These are phyloP conservation scores for Zootermopsis nevadensis DNA, from an alignment of 2,888 invertebrate species.

Conservation along the genomic window DNA sequence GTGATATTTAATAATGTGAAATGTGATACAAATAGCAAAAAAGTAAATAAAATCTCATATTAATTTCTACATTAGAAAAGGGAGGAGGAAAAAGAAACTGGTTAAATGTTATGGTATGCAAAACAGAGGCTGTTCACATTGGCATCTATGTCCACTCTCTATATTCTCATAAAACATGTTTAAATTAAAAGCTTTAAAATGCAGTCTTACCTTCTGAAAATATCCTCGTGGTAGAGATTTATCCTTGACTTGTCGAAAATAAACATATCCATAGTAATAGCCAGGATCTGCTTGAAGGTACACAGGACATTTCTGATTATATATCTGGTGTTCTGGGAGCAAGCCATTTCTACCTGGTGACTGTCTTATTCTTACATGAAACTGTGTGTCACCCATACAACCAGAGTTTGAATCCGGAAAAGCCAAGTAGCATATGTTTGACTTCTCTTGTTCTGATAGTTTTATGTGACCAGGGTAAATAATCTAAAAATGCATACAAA, in stretches of 20 bases:
- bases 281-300: conserved; percentile 84
- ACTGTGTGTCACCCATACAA: conserved; percentile 98
- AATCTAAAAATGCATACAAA: conserved; percentile 10
- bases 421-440: conserved; percentile 96
- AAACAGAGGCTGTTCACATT: no score
- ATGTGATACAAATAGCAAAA: no score
- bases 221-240: conserved; percentile 92
- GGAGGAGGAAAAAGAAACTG: no score
- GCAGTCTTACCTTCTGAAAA: conserved; percentile 86
- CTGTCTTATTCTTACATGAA: conserved; percentile 90
- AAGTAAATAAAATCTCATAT: no score
- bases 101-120: no score
- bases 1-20: no score
- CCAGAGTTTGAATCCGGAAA: conserved; percentile 99
- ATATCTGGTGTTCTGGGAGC: conserved; percentile 70
- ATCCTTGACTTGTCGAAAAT: conserved; percentile 97
- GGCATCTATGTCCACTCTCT: no score
- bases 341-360: conserved; percentile 68
- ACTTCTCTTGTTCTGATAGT: conserved; percentile 86
- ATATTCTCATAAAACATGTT: no score
- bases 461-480: conserved; percentile 83
- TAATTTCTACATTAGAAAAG: no score
- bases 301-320: conserved; percentile 82
- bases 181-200: no score
- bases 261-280: conserved; percentile 97